Percentiles rank a stretch among this genome's conserved stretches.
Evolutionary conservation across 1,140 invertebrate species (phyloP).

Genomic region (Portunus trituberculatus): DNA sequence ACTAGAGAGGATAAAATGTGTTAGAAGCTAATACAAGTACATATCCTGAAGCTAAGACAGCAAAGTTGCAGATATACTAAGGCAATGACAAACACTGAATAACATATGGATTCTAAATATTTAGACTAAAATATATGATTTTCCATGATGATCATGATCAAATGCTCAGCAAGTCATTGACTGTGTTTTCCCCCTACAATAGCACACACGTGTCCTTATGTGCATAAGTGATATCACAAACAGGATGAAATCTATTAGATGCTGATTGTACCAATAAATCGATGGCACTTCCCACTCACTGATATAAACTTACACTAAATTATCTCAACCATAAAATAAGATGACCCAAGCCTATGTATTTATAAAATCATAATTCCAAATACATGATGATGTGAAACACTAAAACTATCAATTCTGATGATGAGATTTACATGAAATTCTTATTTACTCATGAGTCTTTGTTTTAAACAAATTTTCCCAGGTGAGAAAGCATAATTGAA

Average conservation of each 20-base stretch:
- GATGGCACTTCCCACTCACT: neutral
- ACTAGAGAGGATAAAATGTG: constrained; percentile 31
- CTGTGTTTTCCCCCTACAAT: neutral
- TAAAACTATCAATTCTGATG: neutral
- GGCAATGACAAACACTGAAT: constrained; percentile 44
- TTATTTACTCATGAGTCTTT: constrained; percentile 25
- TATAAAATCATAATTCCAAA: neutral
- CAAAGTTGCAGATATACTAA: constrained; percentile 50
- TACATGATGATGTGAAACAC: constrained; percentile 15
- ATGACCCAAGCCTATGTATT: constrained; percentile 10
- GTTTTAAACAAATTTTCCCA: constrained; percentile 27
- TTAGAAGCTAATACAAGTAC: constrained; percentile 42
- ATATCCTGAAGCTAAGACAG: constrained; percentile 51
- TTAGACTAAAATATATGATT: constrained; percentile 33
- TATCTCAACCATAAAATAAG: constrained; percentile 7
- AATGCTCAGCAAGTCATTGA: neutral
- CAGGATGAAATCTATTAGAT: constrained; percentile 12
- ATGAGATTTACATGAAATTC: neutral
- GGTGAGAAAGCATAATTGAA: constrained; percentile 54
- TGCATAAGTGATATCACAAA: neutral
- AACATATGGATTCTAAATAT: constrained; percentile 39
- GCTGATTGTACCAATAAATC: constrained; percentile 2
- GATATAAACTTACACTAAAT: neutral
- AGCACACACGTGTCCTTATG: constrained; percentile 8
- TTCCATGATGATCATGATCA: neutral